phyloP scores from a whole-genome alignment of 2,797 vertebrate genomes.

The Darevskia nairensis region DNA sequence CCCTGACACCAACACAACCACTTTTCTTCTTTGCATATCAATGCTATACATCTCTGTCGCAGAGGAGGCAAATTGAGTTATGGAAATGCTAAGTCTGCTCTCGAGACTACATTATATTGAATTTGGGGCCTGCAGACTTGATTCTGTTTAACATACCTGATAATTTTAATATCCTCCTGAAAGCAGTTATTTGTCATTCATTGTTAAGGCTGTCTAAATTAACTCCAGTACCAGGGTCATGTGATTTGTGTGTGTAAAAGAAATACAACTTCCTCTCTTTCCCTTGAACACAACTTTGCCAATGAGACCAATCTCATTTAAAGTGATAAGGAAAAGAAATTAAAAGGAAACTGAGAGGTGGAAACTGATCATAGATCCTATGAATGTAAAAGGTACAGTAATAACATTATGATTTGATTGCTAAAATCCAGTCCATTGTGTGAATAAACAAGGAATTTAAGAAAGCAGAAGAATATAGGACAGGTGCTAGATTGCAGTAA shows the following conservation, averaged over 20 bases:
- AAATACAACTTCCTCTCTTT: not conserved
- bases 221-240: not conserved
- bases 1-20: constrained; percentile 59
- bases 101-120: not conserved
- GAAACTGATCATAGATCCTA: rapidly evolving
- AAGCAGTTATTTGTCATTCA: not conserved
- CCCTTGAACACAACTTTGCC: rapidly evolving
- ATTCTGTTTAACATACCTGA: constrained; percentile 11
- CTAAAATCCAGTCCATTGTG: not conserved
- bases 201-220: not conserved
- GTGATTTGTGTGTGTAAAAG: rapidly evolving
- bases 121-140: not conserved
- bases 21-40: constrained; percentile 53
- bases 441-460: constrained; percentile 15
- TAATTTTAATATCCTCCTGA: not conserved
- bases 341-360: not conserved
- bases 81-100: constrained; percentile 31
- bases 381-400: no score
- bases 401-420: not conserved
- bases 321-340: not conserved
- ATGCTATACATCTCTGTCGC: constrained; percentile 53
- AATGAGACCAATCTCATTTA: not conserved
- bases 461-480: constrained; percentile 12
- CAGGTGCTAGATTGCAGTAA: constrained; percentile 51
- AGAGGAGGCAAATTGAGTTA: constrained; percentile 17